Percentiles rank a stretch among this genome's conserved stretches.
These are phyloP conservation scores for Papilio protenor DNA, from an alignment of 2,888 invertebrate species.

Conservation along the genomic window DNA sequence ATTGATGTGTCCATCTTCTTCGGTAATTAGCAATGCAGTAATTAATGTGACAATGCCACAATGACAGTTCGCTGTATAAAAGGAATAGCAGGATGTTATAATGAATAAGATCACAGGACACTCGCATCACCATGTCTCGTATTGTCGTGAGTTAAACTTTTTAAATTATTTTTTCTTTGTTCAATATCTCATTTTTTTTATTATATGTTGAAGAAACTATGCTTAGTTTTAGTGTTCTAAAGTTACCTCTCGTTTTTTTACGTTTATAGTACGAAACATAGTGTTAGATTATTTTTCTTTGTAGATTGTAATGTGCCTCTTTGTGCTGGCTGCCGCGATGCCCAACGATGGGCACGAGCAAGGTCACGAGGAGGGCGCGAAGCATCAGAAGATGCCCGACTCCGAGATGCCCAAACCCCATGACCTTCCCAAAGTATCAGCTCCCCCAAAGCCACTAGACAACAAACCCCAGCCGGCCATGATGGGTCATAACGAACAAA, in stretches of 20 bases:
- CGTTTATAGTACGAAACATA: background rate
- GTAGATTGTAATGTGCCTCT: slow-evolving; percentile 41
- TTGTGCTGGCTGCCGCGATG: slow-evolving; percentile 45
- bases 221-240: background rate
- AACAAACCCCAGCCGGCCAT: slow-evolving; percentile 49
- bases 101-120: slow-evolving; percentile 17
- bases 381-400: slow-evolving; percentile 51
- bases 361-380: slow-evolving; percentile 29
- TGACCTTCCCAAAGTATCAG: slow-evolving; percentile 51
- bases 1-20: slow-evolving; percentile 15
- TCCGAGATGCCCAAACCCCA: slow-evolving; percentile 54
- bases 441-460: slow-evolving; percentile 49
- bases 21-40: slow-evolving; percentile 26
- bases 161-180: background rate
- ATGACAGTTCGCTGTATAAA: slow-evolving; percentile 15
- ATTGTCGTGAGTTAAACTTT: slow-evolving; percentile 27
- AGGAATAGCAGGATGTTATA: background rate
- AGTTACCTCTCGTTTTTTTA: too few species aligned
- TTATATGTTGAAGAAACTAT: background rate
- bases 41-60: slow-evolving; percentile 33
- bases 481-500: slow-evolving; percentile 49
- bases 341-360: slow-evolving; percentile 39
- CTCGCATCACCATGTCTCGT: slow-evolving; percentile 22
- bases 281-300: background rate
- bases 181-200: background rate